A percentile compares a stretch with the other conserved stretches of the same genome.
Conservation (phyloP, 2,113 vertebrate genomes). For the Dicrurus megarhynchus region DNA sequence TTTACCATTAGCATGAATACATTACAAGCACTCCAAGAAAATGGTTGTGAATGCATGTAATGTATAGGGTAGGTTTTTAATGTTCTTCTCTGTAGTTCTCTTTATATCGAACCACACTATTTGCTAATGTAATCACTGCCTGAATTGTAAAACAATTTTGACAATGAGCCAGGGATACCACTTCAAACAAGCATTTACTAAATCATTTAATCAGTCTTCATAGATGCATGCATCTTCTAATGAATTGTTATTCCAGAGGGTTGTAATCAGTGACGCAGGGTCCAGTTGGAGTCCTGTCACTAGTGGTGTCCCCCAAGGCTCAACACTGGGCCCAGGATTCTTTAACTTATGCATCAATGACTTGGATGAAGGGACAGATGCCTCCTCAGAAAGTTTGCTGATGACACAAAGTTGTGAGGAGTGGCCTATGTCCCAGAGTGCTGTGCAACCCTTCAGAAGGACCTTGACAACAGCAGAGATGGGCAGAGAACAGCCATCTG, state of each 20-base stretch:
- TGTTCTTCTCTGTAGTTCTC: neutral
- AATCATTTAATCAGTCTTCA: neutral
- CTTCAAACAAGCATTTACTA: neutral
- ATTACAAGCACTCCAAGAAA: neutral
- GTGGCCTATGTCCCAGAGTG: accelerated
- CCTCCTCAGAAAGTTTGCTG: neutral
- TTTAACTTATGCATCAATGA: neutral
- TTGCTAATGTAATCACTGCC: neutral
- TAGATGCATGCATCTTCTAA: neutral
- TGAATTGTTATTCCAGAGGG: neutral
- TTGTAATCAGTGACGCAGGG: neutral
- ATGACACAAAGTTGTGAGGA: neutral
- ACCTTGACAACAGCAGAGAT: neutral
- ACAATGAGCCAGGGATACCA: neutral
- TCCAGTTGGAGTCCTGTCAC: neutral
- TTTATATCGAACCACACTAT: neutral
- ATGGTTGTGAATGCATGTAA: neutral
- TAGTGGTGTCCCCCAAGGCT: no score
- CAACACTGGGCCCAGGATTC: neutral
- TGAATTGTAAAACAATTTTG: neutral
- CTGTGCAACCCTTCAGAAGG: neutral
- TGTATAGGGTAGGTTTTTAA: neutral
- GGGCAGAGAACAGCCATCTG: neutral
- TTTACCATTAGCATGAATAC: neutral
- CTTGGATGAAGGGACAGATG: neutral